Percentiles rank a stretch among this genome's conserved stretches.
Evolutionary conservation across 2,113 vertebrate species (phyloP).

Genomic region (Struthio camelus): DNA sequence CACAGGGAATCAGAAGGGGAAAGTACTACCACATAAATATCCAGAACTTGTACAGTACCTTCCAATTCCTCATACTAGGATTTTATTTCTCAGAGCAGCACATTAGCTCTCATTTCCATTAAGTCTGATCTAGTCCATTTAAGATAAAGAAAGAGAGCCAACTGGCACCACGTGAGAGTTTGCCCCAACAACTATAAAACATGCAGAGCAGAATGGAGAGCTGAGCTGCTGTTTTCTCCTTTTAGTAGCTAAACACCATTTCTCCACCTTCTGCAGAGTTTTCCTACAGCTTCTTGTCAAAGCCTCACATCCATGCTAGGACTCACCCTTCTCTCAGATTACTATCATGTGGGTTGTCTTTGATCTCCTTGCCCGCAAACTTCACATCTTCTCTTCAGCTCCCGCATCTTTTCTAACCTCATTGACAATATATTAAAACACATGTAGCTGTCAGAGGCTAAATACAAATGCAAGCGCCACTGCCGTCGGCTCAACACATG

Average conservation of each 20-base stretch:
- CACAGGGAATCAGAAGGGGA: background rate
- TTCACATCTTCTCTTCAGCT: background rate
- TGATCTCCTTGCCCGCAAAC: background rate
- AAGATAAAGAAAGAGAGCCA: background rate
- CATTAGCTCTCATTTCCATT: background rate
- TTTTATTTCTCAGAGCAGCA: background rate
- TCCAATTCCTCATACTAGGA: background rate
- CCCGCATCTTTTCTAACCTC: background rate
- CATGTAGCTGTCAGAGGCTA: background rate
- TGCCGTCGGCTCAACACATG: fast-evolving
- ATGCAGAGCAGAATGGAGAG: background rate
- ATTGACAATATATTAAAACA: background rate
- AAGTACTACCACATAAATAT: fast-evolving
- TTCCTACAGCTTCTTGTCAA: background rate
- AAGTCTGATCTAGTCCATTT: background rate
- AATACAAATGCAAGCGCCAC: fast-evolving
- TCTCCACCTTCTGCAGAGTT: background rate
- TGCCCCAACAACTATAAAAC: background rate
- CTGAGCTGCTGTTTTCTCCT: background rate
- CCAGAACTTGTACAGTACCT: background rate
- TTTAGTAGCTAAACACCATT: background rate
- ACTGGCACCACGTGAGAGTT: background rate
- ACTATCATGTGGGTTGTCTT: background rate
- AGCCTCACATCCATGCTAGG: background rate
- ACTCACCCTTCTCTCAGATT: background rate